Base-by-base conservation (phyloP, 2,113 vertebrate species). In the Rhabdomys dilectus region DNA sequence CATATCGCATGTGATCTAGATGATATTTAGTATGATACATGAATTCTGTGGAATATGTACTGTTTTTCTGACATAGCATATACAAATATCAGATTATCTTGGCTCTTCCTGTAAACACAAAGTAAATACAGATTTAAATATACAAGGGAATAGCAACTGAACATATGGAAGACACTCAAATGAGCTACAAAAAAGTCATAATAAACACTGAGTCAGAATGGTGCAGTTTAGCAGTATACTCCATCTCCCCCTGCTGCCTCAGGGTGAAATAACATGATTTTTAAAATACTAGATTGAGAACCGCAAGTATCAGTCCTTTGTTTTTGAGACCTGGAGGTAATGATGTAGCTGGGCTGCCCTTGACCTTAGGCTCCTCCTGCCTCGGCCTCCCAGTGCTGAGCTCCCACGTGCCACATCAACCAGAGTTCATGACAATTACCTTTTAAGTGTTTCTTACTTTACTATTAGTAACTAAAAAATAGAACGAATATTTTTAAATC, bases 241-340 rank as follows among this genome's bases (percentile, higher is more conserved):
- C 72, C 93, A 93, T 89, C 96, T 96, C 96, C 95, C 94, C 87
- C 96, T 95, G 48, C 53, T 97, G 94, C 62, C 92, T 93, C 34
- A 84, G 4, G 56, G 93, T 87, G 62, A 97, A 93, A 97, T 58
- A 95, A 92, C 93, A 93, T 48, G 72, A 60, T 70, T 94, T 94
- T 70, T 76, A 12, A 89, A 91, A 66, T 78, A 48, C 31, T 68
- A 92, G 53, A 89, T 89, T 68, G 88, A 93, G 76, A 93, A 96
- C 89, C 88, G 7, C 48, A 39, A 39, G 66, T 29, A 11, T 9
- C 4, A 45, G 51, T 11, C 3, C 64, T 48, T 48, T 75, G 68
- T 19, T 58, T 34, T 58, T 73, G n/a, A 73, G 87, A 58, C 36
- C 64, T 88, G 16, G 45, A 73, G 58, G 12, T 70, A 51, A 53